phyloP scores from a whole-genome alignment of 2,888 invertebrate species.

The Chaetoderma sp. region DNA sequence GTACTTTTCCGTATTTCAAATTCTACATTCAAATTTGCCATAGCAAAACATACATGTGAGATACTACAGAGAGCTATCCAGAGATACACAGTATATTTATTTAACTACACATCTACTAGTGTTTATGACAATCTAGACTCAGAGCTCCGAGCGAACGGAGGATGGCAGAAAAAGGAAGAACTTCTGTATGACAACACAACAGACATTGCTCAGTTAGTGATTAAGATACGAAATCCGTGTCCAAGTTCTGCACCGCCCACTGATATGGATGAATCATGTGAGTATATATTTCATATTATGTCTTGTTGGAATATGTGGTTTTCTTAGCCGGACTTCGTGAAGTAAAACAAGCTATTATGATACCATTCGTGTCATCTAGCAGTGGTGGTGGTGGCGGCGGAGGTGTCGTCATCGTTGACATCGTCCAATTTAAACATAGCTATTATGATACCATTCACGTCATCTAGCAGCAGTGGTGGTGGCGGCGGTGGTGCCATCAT shows the following conservation, averaged over 20 bases:
- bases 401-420: conserved; percentile 1
- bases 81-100: conserved; percentile 73
- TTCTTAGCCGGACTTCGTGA: background rate
- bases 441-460: too few species aligned
- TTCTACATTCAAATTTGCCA: conserved; percentile 45
- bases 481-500: background rate
- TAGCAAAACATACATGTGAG: conserved; percentile 72
- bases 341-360: too few species aligned
- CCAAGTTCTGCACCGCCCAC: conserved; percentile 42
- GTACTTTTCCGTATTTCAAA: conserved; percentile 50
- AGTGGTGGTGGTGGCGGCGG: too few species aligned
- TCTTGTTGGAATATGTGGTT: background rate
- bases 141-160: too few species aligned
- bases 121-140: conserved; percentile 61
- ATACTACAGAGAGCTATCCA: conserved; percentile 74
- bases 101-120: conserved; percentile 53
- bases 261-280: conserved; percentile 59
- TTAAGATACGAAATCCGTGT: conserved; percentile 56
- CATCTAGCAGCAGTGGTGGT: too few species aligned
- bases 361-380: too few species aligned
- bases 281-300: conserved; percentile 33
- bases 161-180: conserved; percentile 45
- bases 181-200: conserved; percentile 45
- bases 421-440: too few species aligned
- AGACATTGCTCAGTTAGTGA: conserved; percentile 40